phyloP scores from a whole-genome alignment of 2,888 invertebrate genomes.

The Chymomyza caudatula region DNA sequence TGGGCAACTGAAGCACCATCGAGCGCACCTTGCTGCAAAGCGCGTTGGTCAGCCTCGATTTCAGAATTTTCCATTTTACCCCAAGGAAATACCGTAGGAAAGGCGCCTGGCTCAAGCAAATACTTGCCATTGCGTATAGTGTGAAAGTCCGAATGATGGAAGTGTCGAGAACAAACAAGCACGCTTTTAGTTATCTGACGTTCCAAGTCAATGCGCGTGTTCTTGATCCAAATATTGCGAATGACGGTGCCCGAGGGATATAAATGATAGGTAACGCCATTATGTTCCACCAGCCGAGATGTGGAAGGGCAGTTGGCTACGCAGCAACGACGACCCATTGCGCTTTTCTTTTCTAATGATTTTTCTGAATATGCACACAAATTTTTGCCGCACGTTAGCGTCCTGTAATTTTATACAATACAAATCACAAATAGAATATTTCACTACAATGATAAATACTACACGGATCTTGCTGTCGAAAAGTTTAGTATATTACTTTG shows the following conservation, averaged over 20 bases:
- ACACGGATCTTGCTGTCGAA: background rate
- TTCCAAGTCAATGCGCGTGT: conserved; percentile 80
- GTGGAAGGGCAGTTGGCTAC: conserved; percentile 74
- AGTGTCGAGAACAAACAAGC: conserved; percentile 87
- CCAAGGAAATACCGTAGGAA: conserved; percentile 87
- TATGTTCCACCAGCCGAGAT: conserved; percentile 77
- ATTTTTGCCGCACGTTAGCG: background rate
- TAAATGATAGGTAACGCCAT: conserved; percentile 87
- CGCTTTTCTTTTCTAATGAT: background rate
- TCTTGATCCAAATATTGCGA: conserved; percentile 83
- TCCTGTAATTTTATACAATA: background rate
- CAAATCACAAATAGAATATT: background rate
- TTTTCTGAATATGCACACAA: background rate
- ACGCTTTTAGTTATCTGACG: conserved; percentile 81
- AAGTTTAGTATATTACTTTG: background rate
- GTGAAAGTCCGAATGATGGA: conserved; percentile 85
- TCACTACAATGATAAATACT: background rate
- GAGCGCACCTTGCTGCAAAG: conserved; percentile 48
- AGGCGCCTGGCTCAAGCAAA: conserved; percentile 84
- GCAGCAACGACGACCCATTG: conserved; percentile 77
- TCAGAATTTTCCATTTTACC: conserved; percentile 70
- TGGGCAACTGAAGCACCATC: conserved; percentile 33
- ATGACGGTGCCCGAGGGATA: conserved; percentile 83
- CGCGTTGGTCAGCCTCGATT: conserved; percentile 64
- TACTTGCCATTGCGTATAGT: conserved; percentile 83